Evolutionary conservation across 2,113 vertebrate species (phyloP), one percentile per base, ranked within the genome.

Genomic region (Corvus hawaiiensis): DNA sequence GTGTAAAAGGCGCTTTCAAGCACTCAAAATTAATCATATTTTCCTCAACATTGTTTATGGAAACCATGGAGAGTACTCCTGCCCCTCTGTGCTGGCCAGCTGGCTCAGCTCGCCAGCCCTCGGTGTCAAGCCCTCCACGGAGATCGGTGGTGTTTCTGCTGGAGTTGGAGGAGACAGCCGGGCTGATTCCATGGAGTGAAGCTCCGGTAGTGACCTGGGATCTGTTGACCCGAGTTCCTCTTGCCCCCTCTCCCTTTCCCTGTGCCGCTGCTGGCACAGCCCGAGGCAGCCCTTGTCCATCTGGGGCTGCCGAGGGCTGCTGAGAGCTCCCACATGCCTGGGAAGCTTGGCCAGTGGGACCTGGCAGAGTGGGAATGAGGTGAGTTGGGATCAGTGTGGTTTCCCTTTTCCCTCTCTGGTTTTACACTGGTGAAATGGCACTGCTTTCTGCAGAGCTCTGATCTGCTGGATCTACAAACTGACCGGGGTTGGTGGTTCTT

Each of bases 11-110:
- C 55, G 4, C 68, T 96, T 93, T 75, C 41, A 78, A 56, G 69
- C 72, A 72, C 79, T 81, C 85, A 48, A 93, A 95, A 95, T 90
- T 78, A 78, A 92, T 96, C 43, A 67, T 74, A 64, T 95, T 95
- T 94, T 94, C 92, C 90, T 92, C 72, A 80, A 32, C 14, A 0
- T 55, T 93, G 94, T 88, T 94, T 92, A 61, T 91, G 85, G 92
- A 86, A 88, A 72, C 43, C 1, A 0, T 92, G 68, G 78, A 32
- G 79, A 92, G 72, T 10, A 0, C 71, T 89, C 48, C 67, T 85
- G 75, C 59, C 55, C 86, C 23, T 83, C 49, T 0, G 8, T 63
- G 46, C 90, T 73, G 68, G 84, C 87, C 93, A 84, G 84, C 86
- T 75, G 74, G 73, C 87, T 89, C 77, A 68, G 77, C 56, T 23